Percentiles rank a stretch among this genome's conserved stretches.
Conservation (phyloP, 2,888 invertebrate species). For the Standfussiana lucernea region DNA sequence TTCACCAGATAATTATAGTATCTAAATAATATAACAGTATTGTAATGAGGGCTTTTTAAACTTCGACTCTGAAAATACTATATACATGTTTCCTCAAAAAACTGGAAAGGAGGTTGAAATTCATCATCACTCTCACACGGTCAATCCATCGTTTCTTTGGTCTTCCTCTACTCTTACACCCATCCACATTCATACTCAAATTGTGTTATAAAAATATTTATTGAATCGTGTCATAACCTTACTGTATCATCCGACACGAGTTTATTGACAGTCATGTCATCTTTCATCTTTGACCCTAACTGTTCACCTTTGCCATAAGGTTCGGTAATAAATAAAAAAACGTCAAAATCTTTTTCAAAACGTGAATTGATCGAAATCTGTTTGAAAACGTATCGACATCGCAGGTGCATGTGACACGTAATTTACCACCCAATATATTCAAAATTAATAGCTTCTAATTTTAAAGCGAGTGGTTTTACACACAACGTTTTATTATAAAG, state of each 20-base stretch:
- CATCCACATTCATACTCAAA: no score
- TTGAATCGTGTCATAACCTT: background rate
- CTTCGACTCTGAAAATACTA: no score
- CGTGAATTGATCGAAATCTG: conserved; percentile 18
- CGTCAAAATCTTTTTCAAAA: background rate
- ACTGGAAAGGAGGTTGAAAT: no score
- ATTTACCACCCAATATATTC: conserved; percentile 40
- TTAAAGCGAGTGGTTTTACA: conserved; percentile 33
- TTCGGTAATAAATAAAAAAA: background rate
- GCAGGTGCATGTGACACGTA: conserved; percentile 49
- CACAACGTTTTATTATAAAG: conserved; percentile 14
- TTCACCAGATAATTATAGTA: no score
- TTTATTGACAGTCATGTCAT: background rate
- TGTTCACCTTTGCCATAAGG: conserved; percentile 2
- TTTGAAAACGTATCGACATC: conserved; percentile 24
- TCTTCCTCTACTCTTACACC: no score
- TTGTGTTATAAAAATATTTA: background rate
- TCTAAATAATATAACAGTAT: no score
- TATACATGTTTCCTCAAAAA: background rate
- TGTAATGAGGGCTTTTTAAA: background rate
- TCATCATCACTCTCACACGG: no score
- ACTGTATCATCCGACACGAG: background rate
- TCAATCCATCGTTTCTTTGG: no score
- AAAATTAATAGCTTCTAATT: conserved; percentile 44
- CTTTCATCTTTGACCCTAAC: conserved; percentile 1